Percentiles rank a stretch among this genome's conserved stretches.
These are phyloP conservation scores for Sander lucioperca DNA, from an alignment of 2,113 vertebrate genomes.

Conservation along the genomic window DNA sequence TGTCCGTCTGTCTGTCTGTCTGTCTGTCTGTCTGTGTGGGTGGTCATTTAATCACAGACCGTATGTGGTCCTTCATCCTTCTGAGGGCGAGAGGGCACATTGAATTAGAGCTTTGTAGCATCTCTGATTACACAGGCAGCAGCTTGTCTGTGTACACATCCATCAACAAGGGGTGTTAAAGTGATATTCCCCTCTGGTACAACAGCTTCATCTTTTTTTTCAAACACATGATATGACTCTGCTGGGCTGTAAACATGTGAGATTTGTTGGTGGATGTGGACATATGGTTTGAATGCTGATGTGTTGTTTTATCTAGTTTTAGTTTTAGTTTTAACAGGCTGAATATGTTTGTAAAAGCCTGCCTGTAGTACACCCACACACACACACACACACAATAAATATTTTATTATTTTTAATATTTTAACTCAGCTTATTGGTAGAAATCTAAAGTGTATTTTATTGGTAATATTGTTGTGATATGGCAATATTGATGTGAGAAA, in stretches of 20 bases:
- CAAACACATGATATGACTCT: slow-evolving; percentile 12
- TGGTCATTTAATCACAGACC: slow-evolving; percentile 65
- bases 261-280: slow-evolving; percentile 10
- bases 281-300: slow-evolving; percentile 12
- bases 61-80: slow-evolving; percentile 55
- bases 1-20: not conserved
- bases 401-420: not conserved
- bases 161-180: slow-evolving; percentile 50
- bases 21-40: slow-evolving; percentile 52
- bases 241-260: slow-evolving; percentile 22
- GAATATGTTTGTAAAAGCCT: not conserved
- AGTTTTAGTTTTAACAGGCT: not conserved
- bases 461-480: no score
- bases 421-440: no score
- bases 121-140: slow-evolving; percentile 65
- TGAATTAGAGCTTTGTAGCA: slow-evolving; percentile 54
- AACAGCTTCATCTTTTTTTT: slow-evolving; percentile 37
- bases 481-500: not conserved
- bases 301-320: not conserved
- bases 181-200: slow-evolving; percentile 31
- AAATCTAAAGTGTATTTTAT: not conserved
- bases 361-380: not conserved
- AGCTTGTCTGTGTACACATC: slow-evolving; percentile 56
- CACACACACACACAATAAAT: not conserved
- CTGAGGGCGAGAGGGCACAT: slow-evolving; percentile 56